Evolutionary conservation across 2,797 vertebrate genomes (phyloP).

Genomic region (Podarcis siculus): DNA sequence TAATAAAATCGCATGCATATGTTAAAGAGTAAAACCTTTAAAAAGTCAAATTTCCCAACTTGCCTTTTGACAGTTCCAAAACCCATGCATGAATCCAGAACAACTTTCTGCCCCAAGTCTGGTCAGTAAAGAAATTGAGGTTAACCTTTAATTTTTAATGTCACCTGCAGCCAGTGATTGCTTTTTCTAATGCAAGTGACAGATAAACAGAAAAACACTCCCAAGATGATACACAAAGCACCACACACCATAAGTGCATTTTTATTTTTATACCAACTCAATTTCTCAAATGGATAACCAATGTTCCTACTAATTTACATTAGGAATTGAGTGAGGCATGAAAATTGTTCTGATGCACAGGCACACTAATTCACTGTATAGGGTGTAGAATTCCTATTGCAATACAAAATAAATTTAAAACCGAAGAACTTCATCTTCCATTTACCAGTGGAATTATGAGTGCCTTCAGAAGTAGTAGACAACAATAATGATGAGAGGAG

Average conservation of each 20-base stretch:
- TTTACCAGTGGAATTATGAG: slow-evolving; percentile 11
- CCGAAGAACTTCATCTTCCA: neutral
- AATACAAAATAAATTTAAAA: slow-evolving; percentile 60
- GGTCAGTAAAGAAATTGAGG: slow-evolving; percentile 86
- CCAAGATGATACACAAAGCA: slow-evolving; percentile 81
- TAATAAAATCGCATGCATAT: slow-evolving; percentile 22
- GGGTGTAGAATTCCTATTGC: slow-evolving; percentile 51
- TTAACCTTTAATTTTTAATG: slow-evolving; percentile 89
- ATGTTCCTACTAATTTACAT: slow-evolving; percentile 90
- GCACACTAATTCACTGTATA: slow-evolving; percentile 78
- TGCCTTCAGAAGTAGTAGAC: neutral
- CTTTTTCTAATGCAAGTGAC: slow-evolving; percentile 85
- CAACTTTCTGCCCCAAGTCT: slow-evolving; percentile 75
- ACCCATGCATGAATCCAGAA: slow-evolving; percentile 71
- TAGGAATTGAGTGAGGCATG: slow-evolving; percentile 86
- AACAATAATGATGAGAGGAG: neutral
- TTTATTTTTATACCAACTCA: slow-evolving; percentile 89
- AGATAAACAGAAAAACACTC: slow-evolving; percentile 85
- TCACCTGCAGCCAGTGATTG: slow-evolving; percentile 84
- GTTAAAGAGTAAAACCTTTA: slow-evolving; percentile 34
- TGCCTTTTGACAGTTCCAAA: slow-evolving; percentile 65
- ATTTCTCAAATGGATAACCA: slow-evolving; percentile 91
- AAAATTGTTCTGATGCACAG: slow-evolving; percentile 85
- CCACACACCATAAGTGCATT: slow-evolving; percentile 83
- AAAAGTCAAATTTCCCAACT: slow-evolving; percentile 53